These are phyloP conservation scores for Takifugu bimaculatus DNA, from an alignment of 2,113 vertebrate species.

Conservation along the genomic window DNA sequence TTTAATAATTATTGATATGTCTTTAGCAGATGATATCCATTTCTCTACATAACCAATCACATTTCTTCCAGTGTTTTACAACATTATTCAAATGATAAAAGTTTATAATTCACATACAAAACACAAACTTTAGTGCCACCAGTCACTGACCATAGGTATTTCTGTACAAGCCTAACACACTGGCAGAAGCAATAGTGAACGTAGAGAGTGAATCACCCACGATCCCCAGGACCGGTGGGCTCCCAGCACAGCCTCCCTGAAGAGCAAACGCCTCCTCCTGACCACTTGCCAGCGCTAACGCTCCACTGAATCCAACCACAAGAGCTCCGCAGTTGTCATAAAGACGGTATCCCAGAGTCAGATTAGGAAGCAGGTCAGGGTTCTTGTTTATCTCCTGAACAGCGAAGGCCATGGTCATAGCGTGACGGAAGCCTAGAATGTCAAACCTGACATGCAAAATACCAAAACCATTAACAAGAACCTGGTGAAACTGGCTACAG, in stretches of 20 bases:
- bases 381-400: constrained; percentile 48
- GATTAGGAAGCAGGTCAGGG: constrained; percentile 32
- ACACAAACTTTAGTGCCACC: constrained; percentile 42
- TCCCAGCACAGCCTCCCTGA: constrained; percentile 33
- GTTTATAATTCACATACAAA: constrained; percentile 38
- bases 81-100: constrained; percentile 26
- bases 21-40: not conserved
- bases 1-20: constrained; percentile 27
- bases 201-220: constrained; percentile 67
- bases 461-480: not conserved
- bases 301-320: constrained; percentile 56
- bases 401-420: constrained; percentile 51
- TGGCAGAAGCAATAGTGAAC: constrained; percentile 61
- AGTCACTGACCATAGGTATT: constrained; percentile 57
- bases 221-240: constrained; percentile 61
- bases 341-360: constrained; percentile 53
- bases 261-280: constrained; percentile 30
- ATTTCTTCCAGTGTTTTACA: constrained; percentile 38
- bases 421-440: constrained; percentile 39
- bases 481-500: not conserved
- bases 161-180: constrained; percentile 44
- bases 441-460: constrained; percentile 44
- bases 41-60: constrained; percentile 31
- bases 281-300: constrained; percentile 53
- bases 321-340: constrained; percentile 46